phyloP scores from a whole-genome alignment of 92 coral and sea anemone genomes.

The Siderastrea siderea region DNA sequence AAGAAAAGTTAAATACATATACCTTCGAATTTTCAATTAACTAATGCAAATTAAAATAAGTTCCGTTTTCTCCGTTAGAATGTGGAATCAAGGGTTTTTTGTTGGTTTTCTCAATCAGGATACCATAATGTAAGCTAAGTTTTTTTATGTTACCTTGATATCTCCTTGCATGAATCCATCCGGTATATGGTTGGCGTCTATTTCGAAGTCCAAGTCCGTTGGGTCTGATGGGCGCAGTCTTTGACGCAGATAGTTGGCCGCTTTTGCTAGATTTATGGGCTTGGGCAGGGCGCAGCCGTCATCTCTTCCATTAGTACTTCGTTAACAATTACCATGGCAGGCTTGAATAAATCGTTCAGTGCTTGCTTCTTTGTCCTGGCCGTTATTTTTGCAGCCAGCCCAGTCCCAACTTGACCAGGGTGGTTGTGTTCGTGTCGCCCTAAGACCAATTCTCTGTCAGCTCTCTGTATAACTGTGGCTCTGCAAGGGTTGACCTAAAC shows the following conservation, averaged over 20 bases:
- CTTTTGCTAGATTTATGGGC: conserved; percentile 32
- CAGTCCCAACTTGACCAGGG: conserved; percentile 38
- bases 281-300: conserved; percentile 47
- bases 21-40: no score
- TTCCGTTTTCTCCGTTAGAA: neutral
- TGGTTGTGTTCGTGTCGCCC: conserved; percentile 52
- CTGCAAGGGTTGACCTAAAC: conserved; percentile 33
- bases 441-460: conserved; percentile 14
- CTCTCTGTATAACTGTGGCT: conserved; percentile 32
- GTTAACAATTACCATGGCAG: conserved; percentile 54
- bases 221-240: conserved; percentile 31
- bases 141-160: conserved; percentile 36
- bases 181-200: conserved; percentile 33
- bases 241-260: conserved; percentile 32
- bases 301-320: conserved; percentile 42
- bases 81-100: neutral
- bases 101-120: neutral
- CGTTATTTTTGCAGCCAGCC: conserved; percentile 31
- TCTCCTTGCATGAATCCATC: conserved; percentile 38
- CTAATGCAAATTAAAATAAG: neutral
- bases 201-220: conserved; percentile 14
- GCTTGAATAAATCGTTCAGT: conserved; percentile 30
- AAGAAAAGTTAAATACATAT: conserved; percentile 11
- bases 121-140: neutral
- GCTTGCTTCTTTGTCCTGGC: conserved; percentile 43